Evolutionary conservation across 2,797 vertebrate genomes (phyloP).

Genomic region (Austrolebias charrua): DNA sequence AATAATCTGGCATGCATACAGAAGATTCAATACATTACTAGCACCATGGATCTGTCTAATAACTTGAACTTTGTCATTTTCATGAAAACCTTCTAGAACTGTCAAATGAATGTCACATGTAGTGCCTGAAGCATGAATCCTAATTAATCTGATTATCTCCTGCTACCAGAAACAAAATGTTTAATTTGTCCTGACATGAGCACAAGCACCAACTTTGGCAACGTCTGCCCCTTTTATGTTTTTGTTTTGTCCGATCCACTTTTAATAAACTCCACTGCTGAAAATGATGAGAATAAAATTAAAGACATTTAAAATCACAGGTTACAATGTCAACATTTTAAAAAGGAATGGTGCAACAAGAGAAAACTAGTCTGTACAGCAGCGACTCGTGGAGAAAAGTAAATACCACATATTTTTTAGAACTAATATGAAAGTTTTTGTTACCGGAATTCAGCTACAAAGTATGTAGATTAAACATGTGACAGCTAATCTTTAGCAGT

Average conservation of each 20-base stretch:
- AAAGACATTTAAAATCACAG: background rate
- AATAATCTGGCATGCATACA: constrained; percentile 23
- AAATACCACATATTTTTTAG: too few relatives aligned
- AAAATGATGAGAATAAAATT: background rate
- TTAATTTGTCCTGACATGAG: too few relatives aligned
- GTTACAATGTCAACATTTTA: too few relatives aligned
- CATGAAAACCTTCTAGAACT: background rate
- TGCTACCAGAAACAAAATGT: too few relatives aligned
- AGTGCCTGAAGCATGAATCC: background rate
- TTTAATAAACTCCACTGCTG: background rate
- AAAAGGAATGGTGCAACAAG: constrained; percentile 1
- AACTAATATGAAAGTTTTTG: background rate
- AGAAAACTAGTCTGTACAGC: background rate
- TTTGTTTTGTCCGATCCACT: too few relatives aligned
- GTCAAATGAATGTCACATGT: background rate
- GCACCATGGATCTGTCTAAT: background rate
- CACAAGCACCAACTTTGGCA: too few relatives aligned
- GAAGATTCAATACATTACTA: background rate
- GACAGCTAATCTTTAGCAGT: background rate
- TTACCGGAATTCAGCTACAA: constrained; percentile 8
- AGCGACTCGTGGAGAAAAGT: background rate
- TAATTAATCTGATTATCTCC: background rate
- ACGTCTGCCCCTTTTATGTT: too few relatives aligned
- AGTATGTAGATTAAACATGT: background rate
- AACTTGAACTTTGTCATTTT: background rate